phyloP scores from a whole-genome alignment of 2,888 invertebrate species.

The Cabera pusaria region DNA sequence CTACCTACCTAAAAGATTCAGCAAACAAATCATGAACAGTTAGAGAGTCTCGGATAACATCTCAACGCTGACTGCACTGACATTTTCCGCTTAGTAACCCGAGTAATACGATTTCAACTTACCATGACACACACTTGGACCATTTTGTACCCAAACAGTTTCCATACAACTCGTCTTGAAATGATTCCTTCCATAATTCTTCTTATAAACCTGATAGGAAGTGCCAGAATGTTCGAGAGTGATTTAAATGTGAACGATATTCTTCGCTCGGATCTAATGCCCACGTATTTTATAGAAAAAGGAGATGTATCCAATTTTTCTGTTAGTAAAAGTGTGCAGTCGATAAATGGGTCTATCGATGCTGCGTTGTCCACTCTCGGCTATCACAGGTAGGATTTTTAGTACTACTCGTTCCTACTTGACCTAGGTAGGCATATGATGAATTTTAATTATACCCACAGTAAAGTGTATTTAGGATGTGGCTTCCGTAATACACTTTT shows the following conservation, averaged over 20 bases:
- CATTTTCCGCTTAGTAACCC: slow-evolving; percentile 75
- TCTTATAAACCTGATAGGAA: slow-evolving; percentile 14
- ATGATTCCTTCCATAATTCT: slow-evolving; percentile 27
- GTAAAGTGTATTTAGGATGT: no score
- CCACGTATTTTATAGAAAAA: slow-evolving; percentile 84
- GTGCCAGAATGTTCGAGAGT: slow-evolving; percentile 49
- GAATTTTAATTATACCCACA: no score
- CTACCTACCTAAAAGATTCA: slow-evolving; percentile 4
- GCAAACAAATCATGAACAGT: slow-evolving; percentile 42
- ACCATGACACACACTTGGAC: slow-evolving; percentile 37
- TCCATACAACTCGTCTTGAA: slow-evolving; percentile 9
- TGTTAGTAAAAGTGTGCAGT: slow-evolving; percentile 37
- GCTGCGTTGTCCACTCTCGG: slow-evolving; percentile 86
- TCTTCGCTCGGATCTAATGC: slow-evolving; percentile 87
- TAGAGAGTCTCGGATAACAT: slow-evolving; percentile 44
- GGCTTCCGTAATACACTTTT: no score
- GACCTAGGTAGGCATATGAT: no score
- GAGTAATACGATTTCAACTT: slow-evolving; percentile 51
- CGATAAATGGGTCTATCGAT: slow-evolving; percentile 83
- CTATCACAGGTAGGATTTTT: slow-evolving; percentile 88
- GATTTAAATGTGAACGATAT: slow-evolving; percentile 86
- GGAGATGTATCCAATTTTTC: slow-evolving; percentile 44
- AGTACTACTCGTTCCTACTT: no score
- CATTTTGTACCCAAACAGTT: slow-evolving; percentile 15
- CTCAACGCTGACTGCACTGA: slow-evolving; percentile 36